A percentile compares a stretch with the other conserved stretches of the same genome.
phyloP scores from a whole-genome alignment of 2,113 vertebrate genomes.

The Tachycineta bicolor region DNA sequence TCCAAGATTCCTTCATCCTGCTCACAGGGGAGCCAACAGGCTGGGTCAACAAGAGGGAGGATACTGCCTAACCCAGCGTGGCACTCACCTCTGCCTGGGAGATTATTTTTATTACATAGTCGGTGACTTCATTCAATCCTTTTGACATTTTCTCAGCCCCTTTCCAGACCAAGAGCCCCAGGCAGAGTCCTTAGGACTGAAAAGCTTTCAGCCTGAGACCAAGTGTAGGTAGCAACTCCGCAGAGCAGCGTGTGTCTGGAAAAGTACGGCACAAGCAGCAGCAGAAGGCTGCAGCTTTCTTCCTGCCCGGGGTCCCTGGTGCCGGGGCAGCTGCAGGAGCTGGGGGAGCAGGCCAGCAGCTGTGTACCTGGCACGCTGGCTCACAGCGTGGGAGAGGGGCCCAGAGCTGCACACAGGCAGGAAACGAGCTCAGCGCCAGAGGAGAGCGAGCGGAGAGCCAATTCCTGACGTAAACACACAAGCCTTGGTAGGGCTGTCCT shows the following conservation, averaged over 20 bases:
- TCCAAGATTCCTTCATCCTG: not conserved
- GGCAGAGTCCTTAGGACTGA: not conserved
- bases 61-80: not conserved
- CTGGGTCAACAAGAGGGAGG: fast-evolving
- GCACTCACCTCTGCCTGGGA: not conserved
- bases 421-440: not conserved
- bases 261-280: not conserved
- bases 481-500: not conserved
- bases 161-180: not conserved
- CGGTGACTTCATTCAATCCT: not conserved
- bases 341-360: not conserved
- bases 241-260: not conserved
- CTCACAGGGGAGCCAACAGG: fast-evolving
- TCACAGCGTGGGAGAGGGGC: not conserved
- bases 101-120: not conserved
- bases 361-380: not conserved
- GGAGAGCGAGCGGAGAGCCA: not conserved
- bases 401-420: not conserved
- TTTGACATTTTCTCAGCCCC: not conserved
- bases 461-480: not conserved
- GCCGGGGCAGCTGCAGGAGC: not conserved
- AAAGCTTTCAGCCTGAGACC: not conserved
- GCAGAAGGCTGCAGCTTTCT: not conserved
- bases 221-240: fast-evolving
- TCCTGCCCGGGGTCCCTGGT: not conserved